Evolutionary conservation across 2,797 vertebrate species (phyloP).

Genomic region (Prionace glauca): DNA sequence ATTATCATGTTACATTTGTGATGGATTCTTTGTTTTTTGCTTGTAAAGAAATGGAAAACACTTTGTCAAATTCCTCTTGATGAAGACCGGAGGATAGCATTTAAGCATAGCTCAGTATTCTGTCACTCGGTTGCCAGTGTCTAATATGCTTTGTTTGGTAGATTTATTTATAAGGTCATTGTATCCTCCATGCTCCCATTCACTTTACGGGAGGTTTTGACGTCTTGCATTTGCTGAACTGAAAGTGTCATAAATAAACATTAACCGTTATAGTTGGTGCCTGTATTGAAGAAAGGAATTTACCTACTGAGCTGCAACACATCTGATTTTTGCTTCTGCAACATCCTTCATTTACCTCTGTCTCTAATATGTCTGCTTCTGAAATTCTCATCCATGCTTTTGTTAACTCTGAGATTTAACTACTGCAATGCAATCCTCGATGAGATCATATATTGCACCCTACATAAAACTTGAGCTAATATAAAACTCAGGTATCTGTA

Average conservation of each 20-base stretch:
- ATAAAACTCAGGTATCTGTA: too few species aligned
- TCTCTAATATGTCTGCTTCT: too few species aligned
- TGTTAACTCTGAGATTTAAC: too few species aligned
- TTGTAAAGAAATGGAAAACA: background rate
- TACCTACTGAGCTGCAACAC: background rate
- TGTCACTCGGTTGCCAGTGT: background rate
- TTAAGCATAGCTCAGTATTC: background rate
- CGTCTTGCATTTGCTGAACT: background rate
- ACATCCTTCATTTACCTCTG: too few species aligned
- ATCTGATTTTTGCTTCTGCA: background rate
- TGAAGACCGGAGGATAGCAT: background rate
- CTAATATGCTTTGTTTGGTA: background rate
- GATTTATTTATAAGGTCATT: slow-evolving; percentile 3
- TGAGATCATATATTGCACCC: too few species aligned
- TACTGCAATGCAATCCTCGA: too few species aligned
- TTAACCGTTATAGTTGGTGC: background rate
- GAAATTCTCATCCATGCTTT: too few species aligned
- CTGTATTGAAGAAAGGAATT: background rate
- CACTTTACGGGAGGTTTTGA: background rate
- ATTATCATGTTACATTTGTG: background rate
- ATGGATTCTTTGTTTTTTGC: background rate
- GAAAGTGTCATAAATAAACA: background rate
- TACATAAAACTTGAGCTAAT: too few species aligned
- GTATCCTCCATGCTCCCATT: background rate
- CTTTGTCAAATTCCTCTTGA: background rate